Percentiles rank a stretch among this genome's conserved stretches.
phyloP scores from a whole-genome alignment of 1,140 invertebrate genomes.

The Polyergus mexicanus region DNA sequence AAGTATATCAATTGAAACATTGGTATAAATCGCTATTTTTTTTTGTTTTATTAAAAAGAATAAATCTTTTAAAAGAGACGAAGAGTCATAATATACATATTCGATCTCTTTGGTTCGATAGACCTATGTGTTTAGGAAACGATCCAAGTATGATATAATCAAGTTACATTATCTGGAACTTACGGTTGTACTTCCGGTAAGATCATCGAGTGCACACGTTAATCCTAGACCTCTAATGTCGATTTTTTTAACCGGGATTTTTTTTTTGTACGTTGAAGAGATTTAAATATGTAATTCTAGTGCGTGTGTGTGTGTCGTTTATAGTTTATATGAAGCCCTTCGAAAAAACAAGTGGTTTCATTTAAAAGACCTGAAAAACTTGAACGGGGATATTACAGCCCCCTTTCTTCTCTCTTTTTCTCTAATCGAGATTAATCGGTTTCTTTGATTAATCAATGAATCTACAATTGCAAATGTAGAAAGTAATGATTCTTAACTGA shows the following conservation, averaged over 20 bases:
- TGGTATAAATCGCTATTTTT: not conserved
- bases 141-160: no score
- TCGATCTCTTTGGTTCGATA: conserved; percentile 11
- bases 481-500: no score
- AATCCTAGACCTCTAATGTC: not conserved
- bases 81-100: not conserved
- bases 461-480: not conserved
- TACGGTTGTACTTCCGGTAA: conserved; percentile 1
- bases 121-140: not conserved
- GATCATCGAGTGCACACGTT: not conserved
- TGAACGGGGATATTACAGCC: not conserved
- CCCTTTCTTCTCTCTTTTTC: not conserved
- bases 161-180: not conserved
- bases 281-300: not conserved
- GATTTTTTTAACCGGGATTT: not conserved
- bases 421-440: not conserved
- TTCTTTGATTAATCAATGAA: not conserved
- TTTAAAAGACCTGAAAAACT: conserved; percentile 31
- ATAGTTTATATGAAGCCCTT: not conserved
- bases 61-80: no score
- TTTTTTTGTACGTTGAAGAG: not conserved
- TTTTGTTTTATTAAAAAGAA: not conserved
- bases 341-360: not conserved
- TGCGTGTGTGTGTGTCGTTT: not conserved
- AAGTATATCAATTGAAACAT: not conserved